A percentile compares a stretch with the other conserved stretches of the same genome.
phyloP scores from a whole-genome alignment of 2,113 vertebrate species.

The Chloropsis hardwickii region DNA sequence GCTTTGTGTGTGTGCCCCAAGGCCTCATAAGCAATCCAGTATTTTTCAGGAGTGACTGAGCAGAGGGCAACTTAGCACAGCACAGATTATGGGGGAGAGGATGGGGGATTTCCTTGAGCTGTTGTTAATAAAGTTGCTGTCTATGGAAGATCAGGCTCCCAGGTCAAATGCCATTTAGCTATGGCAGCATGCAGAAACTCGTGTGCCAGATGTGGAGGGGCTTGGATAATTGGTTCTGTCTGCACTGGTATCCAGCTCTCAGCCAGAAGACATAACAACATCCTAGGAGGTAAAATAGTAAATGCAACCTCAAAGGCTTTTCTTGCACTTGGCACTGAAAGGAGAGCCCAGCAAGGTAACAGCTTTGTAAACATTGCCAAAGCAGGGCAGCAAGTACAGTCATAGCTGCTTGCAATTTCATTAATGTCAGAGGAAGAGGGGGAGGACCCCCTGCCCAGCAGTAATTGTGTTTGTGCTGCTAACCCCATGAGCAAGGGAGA shows the following conservation, averaged over 20 bases:
- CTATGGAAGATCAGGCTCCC: not conserved
- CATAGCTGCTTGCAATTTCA: not conserved
- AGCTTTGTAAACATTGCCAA: not conserved
- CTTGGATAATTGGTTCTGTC: conserved; percentile 20
- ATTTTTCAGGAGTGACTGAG: not conserved
- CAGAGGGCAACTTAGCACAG: not conserved
- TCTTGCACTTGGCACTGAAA: not conserved
- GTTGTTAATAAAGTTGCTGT: conserved; percentile 10
- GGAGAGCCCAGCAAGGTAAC: not conserved
- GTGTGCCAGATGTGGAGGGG: not conserved
- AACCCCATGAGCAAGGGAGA: rapidly evolving
- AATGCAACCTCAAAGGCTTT: conserved; percentile 8
- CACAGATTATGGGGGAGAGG: not conserved
- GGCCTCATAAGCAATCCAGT: not conserved
- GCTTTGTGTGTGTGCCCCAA: not conserved
- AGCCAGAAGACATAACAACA: conserved; percentile 22
- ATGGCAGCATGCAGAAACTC: not conserved
- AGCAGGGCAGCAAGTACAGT: not conserved
- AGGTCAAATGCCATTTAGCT: conserved; percentile 24
- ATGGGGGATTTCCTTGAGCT: not conserved
- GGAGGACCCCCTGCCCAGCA: not conserved
- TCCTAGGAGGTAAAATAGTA: not conserved
- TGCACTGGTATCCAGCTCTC: not conserved
- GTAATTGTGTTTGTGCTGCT: not conserved
- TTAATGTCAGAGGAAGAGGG: not conserved